Percentiles rank a stretch among this genome's conserved stretches.
Conservation (phyloP, 2,113 vertebrate genomes). For the Eudyptes chrysolophus region DNA sequence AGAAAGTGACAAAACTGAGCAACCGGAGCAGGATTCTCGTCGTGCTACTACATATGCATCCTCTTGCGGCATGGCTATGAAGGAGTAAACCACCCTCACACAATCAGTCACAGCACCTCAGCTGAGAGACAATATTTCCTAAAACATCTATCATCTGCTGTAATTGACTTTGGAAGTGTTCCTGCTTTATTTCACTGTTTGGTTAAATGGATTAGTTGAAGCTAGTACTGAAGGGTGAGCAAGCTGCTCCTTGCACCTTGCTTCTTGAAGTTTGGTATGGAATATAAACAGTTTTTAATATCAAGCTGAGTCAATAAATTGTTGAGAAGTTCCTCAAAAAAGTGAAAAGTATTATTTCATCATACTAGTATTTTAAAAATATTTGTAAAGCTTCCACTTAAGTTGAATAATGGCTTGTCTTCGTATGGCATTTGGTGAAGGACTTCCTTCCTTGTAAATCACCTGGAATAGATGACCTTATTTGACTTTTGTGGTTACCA, state of each 20-base stretch:
- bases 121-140: not conserved
- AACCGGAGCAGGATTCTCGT: not conserved
- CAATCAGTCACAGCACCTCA: not conserved
- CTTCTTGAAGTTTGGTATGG: not conserved
- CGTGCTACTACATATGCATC: rapidly evolving
- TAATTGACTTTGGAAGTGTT: not conserved
- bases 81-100: not conserved
- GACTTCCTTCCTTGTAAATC: not conserved
- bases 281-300: not conserved
- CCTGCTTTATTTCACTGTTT: not conserved
- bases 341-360: not conserved
- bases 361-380: not conserved
- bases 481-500: not conserved
- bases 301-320: not conserved
- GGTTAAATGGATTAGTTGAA: not conserved
- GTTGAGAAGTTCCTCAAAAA: not conserved
- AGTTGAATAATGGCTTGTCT: not conserved
- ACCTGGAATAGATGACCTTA: not conserved
- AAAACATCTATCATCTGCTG: not conserved
- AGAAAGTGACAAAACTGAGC: not conserved
- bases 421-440: not conserved
- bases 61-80: not conserved
- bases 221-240: not conserved
- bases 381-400: not conserved
- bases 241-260: not conserved